phyloP scores from a whole-genome alignment of 2,113 vertebrate genomes.

The Phodopus roborovskii region DNA sequence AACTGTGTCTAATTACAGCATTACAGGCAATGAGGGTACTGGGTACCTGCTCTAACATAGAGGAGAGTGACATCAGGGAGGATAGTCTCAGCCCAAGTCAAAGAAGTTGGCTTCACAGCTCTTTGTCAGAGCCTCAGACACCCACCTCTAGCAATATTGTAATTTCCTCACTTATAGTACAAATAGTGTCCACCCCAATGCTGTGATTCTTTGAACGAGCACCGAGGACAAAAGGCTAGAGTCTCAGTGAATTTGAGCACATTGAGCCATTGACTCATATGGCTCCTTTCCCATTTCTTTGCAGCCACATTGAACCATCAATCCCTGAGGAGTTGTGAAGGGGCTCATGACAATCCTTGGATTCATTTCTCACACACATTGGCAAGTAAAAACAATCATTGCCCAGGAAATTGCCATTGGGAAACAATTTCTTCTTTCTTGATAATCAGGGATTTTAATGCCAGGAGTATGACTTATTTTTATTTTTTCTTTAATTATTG shows the following conservation, averaged over 20 bases:
- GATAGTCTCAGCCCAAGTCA: not conserved
- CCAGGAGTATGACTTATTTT: not conserved
- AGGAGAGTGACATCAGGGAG: not conserved
- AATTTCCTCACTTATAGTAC: not conserved
- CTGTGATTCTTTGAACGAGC: not conserved
- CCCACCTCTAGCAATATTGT: not conserved
- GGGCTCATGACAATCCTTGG: not conserved
- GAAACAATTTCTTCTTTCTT: not conserved
- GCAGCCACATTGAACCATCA: not conserved
- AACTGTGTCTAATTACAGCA: not conserved
- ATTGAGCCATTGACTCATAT: not conserved
- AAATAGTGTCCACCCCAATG: not conserved
- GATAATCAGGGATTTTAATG: slow-evolving; percentile 26
- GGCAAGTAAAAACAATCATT: not conserved
- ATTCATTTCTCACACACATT: not conserved
- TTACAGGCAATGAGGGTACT: not conserved
- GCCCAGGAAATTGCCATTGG: not conserved
- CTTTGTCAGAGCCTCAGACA: not conserved
- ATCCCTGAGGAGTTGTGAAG: not conserved
- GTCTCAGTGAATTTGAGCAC: not conserved
- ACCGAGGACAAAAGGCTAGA: not conserved
- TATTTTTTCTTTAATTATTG: not conserved
- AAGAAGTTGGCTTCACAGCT: not conserved
- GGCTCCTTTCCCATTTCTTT: not conserved
- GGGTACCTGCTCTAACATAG: not conserved